Base-by-base conservation (phyloP, 2,797 vertebrate genomes). In the Hipposideros larvatus region DNA sequence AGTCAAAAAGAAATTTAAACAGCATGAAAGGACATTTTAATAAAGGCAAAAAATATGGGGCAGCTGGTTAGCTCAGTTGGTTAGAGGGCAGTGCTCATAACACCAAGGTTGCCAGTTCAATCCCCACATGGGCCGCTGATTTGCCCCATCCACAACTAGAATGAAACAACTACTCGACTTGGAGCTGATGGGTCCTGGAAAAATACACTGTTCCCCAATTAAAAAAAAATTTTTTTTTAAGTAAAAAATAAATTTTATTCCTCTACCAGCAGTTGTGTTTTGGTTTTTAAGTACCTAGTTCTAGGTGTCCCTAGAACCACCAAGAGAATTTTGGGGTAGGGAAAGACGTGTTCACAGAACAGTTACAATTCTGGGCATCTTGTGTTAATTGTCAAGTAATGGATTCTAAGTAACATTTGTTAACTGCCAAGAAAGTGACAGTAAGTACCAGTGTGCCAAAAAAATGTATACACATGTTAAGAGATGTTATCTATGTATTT, bases 371-470 rank as follows among this genome's bases (percentile, higher is more conserved):
- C 79, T 89, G 51, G 51, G 24, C 46, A 34, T 90, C 31, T 19
- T 74, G 7, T 66, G 16, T 75, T 96, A 94, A 85, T 92, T 94
- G 78, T 70, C 11, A 87, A 43, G 66, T 95, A 63, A 74, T 51
- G 73, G 18, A 37, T 90, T 90, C 74, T 94, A 86, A 95, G n/a
- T 90, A 85, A 82, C 46, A 75, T 85, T 94, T 84, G 41, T 57
- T 90, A 95, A 78, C 68, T 97, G 46, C 41, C 41, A 95, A 93
- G 84, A 84, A 91, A 87, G 57, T 86, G 55, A 85, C 46, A 84
- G 2, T 78, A 77, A 93, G 43, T 51, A 51, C 48, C 14, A 3
- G 13, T 4, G 2, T 51, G 48, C 48, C 48, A 51, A 51, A 51
- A 51, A 51, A 14, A 51, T 51, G 48, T 51, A 51, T 51, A 51